These are phyloP conservation scores for Synergus umbraculus DNA, from an alignment of 2,888 invertebrate species.

Conservation along the genomic window DNA sequence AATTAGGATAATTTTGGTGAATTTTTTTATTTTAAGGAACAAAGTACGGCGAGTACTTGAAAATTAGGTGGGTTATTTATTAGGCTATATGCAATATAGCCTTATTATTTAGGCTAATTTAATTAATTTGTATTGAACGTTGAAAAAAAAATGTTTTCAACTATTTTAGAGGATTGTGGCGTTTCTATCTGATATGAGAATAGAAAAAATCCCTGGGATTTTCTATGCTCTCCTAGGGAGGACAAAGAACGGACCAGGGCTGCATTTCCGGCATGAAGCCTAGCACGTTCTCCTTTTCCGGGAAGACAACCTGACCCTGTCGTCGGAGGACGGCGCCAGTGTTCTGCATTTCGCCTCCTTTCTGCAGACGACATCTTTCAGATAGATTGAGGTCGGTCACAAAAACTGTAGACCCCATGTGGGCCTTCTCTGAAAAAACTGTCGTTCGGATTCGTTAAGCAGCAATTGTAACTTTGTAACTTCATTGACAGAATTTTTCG, in stretches of 20 bases:
- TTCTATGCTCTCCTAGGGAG: not conserved
- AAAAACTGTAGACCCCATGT: conserved; percentile 36
- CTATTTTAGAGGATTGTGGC: no score
- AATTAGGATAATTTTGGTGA: no score
- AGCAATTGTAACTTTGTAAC: not conserved
- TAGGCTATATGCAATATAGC: no score
- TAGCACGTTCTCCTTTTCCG: conserved; percentile 25
- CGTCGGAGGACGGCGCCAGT: conserved; percentile 35
- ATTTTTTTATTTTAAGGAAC: no score
- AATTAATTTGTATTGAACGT: no score
- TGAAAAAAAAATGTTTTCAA: no score
- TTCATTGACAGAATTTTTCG: no score
- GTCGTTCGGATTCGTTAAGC: conserved; percentile 22
- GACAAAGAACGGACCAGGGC: conserved; percentile 7
- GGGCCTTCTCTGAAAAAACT: conserved; percentile 30
- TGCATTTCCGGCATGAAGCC: conserved; percentile 31
- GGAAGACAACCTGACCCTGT: conserved; percentile 35
- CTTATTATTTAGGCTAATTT: no score
- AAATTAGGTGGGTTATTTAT: no score
- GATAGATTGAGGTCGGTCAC: conserved; percentile 14
- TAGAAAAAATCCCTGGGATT: no score
- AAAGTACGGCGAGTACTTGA: no score
- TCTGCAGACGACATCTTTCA: conserved; percentile 22
- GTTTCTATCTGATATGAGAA: no score
- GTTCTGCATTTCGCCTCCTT: conserved; percentile 22